Evolutionary conservation across 2,113 vertebrate genomes (phyloP).

Genomic region (Vidua macroura): DNA sequence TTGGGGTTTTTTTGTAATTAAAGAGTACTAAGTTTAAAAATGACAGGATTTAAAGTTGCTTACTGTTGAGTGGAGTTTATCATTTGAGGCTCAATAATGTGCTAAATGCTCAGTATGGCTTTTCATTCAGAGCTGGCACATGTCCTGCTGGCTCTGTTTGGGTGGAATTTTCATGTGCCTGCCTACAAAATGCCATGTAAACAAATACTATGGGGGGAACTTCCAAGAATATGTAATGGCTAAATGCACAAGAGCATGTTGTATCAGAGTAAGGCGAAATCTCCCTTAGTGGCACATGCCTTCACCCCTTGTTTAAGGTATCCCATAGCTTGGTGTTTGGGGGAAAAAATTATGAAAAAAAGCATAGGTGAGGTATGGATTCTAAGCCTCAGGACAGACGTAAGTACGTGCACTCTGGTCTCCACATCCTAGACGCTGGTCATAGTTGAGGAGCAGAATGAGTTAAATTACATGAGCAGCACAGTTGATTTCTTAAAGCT

Average conservation of each 20-base stretch:
- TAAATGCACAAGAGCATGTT: slow-evolving; percentile 3
- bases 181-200: slow-evolving; percentile 46
- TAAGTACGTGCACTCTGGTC: not conserved
- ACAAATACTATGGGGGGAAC: not conserved
- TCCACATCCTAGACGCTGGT: not conserved
- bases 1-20: not conserved
- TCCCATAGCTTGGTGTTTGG: not conserved
- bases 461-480: not conserved
- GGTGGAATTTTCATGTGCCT: slow-evolving; percentile 19
- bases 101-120: slow-evolving; percentile 41
- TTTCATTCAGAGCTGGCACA: slow-evolving; percentile 23
- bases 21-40: not conserved
- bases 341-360: not conserved
- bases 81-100: not conserved
- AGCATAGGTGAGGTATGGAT: not conserved
- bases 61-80: not conserved
- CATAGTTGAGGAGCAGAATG: not conserved
- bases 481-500: not conserved
- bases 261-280: not conserved
- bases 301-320: not conserved
- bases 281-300: not conserved
- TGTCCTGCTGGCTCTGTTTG: slow-evolving; percentile 10
- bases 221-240: not conserved
- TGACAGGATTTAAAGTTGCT: not conserved
- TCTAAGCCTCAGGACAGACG: not conserved